A percentile compares a stretch with the other conserved stretches of the same genome.
Conservation (phyloP, 2,797 vertebrate genomes). For the Perodicticus potto region DNA sequence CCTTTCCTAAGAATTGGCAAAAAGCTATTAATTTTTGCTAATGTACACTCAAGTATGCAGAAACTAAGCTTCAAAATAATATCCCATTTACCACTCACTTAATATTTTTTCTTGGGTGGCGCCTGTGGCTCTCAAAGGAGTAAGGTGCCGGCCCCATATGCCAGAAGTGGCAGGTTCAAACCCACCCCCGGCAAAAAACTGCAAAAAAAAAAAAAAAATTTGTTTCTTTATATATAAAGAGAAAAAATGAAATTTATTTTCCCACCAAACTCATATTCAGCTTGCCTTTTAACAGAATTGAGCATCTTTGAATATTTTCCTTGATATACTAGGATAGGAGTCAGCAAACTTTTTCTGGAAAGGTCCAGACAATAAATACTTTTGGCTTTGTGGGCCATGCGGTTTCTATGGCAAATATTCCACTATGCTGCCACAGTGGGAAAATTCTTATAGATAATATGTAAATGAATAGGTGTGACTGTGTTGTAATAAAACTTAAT, state of each 20-base stretch:
- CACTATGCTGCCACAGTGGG: neutral
- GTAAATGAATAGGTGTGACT: accelerated
- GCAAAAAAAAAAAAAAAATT: too few species aligned
- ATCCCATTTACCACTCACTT: neutral
- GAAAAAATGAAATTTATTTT: conserved; percentile 46
- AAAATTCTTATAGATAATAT: neutral
- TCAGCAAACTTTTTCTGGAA: neutral
- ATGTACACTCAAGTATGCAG: neutral
- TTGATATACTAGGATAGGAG: neutral
- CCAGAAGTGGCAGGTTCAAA: too few species aligned
- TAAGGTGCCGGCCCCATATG: too few species aligned
- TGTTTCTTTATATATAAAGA: conserved; percentile 8
- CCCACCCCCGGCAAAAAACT: too few species aligned
- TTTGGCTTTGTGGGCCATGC: neutral
- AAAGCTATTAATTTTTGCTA: neutral
- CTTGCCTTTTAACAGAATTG: conserved; percentile 12
- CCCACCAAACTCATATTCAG: neutral
- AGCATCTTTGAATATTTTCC: neutral
- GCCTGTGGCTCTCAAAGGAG: too few species aligned
- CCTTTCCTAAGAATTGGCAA: conserved; percentile 19
- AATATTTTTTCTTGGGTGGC: too few species aligned
- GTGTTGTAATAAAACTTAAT: neutral
- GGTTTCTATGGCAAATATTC: neutral
- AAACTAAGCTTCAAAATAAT: conserved; percentile 61
- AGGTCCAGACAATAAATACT: neutral